phyloP scores from a whole-genome alignment of 1,140 invertebrate genomes.

The Euwallacea similis region DNA sequence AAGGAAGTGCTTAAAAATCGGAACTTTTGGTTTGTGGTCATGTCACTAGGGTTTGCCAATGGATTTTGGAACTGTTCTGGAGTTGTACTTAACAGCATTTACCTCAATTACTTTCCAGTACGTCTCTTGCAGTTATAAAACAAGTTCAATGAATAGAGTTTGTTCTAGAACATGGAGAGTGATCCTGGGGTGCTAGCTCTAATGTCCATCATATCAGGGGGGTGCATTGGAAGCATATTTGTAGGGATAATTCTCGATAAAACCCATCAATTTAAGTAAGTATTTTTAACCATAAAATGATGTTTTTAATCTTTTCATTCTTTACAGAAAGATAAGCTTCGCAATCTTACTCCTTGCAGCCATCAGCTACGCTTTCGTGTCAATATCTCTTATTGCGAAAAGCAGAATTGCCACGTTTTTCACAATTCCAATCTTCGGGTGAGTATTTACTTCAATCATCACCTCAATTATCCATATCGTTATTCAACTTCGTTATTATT shows the following conservation, averaged over 20 bases:
- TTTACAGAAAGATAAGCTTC: constrained; percentile 29
- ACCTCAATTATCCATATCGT: too few relatives aligned
- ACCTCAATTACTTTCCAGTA: constrained; percentile 48
- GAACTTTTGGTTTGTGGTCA: constrained; percentile 41
- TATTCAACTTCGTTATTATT: not conserved
- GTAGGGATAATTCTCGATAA: constrained; percentile 48
- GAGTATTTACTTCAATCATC: constrained; percentile 1
- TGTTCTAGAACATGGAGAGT: constrained; percentile 41
- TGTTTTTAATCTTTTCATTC: not conserved
- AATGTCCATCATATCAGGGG: constrained; percentile 42
- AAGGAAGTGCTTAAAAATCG: constrained; percentile 37
- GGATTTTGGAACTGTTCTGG: constrained; percentile 45
- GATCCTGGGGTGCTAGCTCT: constrained; percentile 42
- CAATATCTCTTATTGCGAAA: constrained; percentile 22
- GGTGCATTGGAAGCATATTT: constrained; percentile 45
- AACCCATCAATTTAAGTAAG: constrained; percentile 47
- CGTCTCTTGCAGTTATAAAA: constrained; percentile 12
- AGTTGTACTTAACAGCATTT: constrained; percentile 43
- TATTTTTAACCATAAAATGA: constrained; percentile 7
- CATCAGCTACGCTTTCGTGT: constrained; percentile 22
- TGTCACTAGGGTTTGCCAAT: constrained; percentile 41
- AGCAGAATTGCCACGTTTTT: constrained; percentile 35
- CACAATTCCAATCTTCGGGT: constrained; percentile 43
- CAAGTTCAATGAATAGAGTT: not conserved
- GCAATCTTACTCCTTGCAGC: constrained; percentile 19